A percentile compares a stretch with the other conserved stretches of the same genome.
phyloP scores from a whole-genome alignment of 53 echinoderm and acorn worm genomes.

The Echinarachnius parma region DNA sequence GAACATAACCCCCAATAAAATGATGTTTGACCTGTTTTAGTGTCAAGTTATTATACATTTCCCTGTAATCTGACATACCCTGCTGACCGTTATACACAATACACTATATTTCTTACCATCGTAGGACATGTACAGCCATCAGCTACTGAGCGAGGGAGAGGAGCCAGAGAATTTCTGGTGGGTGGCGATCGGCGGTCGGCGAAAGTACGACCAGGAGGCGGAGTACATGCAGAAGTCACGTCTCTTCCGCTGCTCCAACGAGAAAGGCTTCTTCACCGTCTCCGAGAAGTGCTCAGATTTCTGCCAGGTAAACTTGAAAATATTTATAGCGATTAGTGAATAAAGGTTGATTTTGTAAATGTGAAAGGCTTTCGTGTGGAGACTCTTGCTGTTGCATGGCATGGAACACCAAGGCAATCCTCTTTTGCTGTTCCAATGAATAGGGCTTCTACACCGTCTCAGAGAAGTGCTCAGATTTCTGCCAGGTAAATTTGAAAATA shows the following conservation, averaged over 20 bases:
- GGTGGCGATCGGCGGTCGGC: conserved; percentile 85
- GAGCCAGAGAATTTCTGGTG: conserved; percentile 99
- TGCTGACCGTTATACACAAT: no score
- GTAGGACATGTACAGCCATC: conserved; percentile 94
- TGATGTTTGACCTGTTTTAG: no score
- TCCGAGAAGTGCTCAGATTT: conserved; percentile 99
- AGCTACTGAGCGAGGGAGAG: conserved; percentile 78
- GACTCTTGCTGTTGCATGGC: not conserved
- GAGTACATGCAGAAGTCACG: conserved; percentile 89
- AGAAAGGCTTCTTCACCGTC: conserved; percentile 99
- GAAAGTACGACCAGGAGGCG: conserved; percentile 70
- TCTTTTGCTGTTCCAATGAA: conserved; percentile 98
- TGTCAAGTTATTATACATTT: no score
- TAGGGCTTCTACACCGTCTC: conserved; percentile 99
- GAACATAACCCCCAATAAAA: no score
- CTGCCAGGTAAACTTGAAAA: conserved; percentile 85
- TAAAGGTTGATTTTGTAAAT: not conserved
- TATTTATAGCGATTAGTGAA: no score
- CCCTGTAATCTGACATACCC: no score
- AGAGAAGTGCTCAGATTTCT: conserved; percentile 98
- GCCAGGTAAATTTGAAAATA: conserved; percentile 84
- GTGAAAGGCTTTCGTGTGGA: not conserved
- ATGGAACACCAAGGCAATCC: conserved; percentile 64
- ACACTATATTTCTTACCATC: conserved; percentile 3
- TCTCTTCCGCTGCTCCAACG: conserved; percentile 97